These are phyloP conservation scores for Tachina fera DNA, from an alignment of 2,888 invertebrate species.

Conservation along the genomic window DNA sequence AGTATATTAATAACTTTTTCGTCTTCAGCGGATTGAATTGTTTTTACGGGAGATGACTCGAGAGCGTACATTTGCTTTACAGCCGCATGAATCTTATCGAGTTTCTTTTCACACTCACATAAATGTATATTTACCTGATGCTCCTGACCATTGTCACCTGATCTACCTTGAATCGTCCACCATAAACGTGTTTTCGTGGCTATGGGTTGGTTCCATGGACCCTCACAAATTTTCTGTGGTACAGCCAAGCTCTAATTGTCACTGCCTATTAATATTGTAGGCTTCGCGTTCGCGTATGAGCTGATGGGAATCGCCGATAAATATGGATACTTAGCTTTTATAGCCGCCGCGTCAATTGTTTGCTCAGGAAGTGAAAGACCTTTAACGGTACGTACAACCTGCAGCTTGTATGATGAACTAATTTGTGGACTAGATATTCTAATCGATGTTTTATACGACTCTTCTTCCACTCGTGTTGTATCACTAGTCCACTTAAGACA, in stretches of 20 bases:
- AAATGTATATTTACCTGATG: slow-evolving; percentile 45
- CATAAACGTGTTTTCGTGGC: slow-evolving; percentile 49
- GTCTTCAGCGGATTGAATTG: slow-evolving; percentile 1
- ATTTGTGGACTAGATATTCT: slow-evolving; percentile 12
- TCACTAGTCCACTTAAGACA: slow-evolving; percentile 25
- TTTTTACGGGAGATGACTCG: slow-evolving; percentile 11
- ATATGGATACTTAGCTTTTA: slow-evolving; percentile 10
- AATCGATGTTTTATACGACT: slow-evolving; percentile 23
- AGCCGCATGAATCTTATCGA: slow-evolving; percentile 18
- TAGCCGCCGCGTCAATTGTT: slow-evolving; percentile 4
- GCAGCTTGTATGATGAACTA: not conserved
- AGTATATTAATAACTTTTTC: slow-evolving; percentile 46
- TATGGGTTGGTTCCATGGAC: slow-evolving; percentile 51
- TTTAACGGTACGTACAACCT: slow-evolving; percentile 11
- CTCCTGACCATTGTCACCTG: not conserved
- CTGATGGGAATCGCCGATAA: slow-evolving; percentile 42
- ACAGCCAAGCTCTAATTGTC: slow-evolving; percentile 53
- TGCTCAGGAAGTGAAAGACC: not conserved
- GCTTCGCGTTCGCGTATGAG: slow-evolving; percentile 48
- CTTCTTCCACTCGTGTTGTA: slow-evolving; percentile 28
- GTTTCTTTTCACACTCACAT: slow-evolving; percentile 26
- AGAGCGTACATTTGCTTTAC: slow-evolving; percentile 34
- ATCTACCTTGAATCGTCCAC: slow-evolving; percentile 35
- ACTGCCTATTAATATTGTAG: slow-evolving; percentile 44
- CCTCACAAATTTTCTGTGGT: no score